Base-by-base conservation (phyloP, 2,113 vertebrate genomes). In the Indicator indicator region DNA sequence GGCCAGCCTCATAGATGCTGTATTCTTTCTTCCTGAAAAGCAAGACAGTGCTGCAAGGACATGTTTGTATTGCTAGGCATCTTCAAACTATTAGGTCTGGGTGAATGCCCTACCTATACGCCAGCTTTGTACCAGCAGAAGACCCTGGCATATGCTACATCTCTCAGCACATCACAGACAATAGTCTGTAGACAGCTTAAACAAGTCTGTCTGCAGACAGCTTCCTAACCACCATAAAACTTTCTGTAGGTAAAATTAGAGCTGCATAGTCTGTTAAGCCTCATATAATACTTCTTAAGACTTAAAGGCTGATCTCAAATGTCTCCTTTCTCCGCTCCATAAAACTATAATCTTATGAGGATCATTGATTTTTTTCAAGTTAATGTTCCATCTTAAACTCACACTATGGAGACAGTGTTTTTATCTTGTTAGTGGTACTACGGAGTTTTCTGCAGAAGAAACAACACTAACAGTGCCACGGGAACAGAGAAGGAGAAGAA, bases 361-460 rank as follows among this genome's bases (percentile, higher is more conserved):
- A 83, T 44, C 55, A 67, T n/a, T 93, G 83, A 55, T 82, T 94
- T 88, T 91, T 88, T 91, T 83, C 67, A 94, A 80, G 58, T 67
- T 83, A 79, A 83, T 83, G 12, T 87, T 94, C 28, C 33, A 33
- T 58, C 23, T 94, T 93, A 40, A 91, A 9, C 46, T 90, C 54
- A 24, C n/a, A 93, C 9, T 12, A 36, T 62, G 20, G 50, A 36
- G n/a, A 81, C 91, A 87, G 15, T 62, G 19, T 16, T 20, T 85
- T 85, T 88, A 54, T 79, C 50, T 38, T 92, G 19, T 75, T 85
- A 75, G 62, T 88, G 84, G 46, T 52, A 59, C 56, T 36, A 38
- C 17, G 36, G 59, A 89, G 18, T 54, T 94, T 93, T 85, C 24
- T 85, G 67, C 42, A 83, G 82, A 67, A 91, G 60, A 65, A 87